Evolutionary conservation across 2,888 invertebrate species (phyloP), one percentile per base, ranked within the genome.

Genomic region (Amphipyra berbera): DNA sequence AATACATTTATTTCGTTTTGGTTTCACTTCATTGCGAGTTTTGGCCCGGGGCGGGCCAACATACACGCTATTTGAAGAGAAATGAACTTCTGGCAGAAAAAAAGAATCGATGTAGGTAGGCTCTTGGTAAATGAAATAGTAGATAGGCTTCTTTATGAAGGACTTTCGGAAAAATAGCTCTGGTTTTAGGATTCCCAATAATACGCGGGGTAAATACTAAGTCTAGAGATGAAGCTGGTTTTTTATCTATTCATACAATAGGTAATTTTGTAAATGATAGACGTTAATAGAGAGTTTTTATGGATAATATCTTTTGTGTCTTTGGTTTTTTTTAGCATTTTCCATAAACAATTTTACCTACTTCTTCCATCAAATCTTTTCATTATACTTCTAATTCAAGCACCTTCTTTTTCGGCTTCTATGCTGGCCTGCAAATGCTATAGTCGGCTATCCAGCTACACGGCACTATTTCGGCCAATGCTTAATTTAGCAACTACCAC

Each of bases 21-120:
- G 73, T 82, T 80, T 73, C 68, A 69, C 78, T 83, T 69, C 82
- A 84, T 75, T 78, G 82, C 80, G 50, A 61, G 64, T 57, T 66
- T 45, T 56, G 56, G 65, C 71, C 65, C 40, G 57, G 41, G 53
- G 68, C 71, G 41, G 47, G 15, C 44, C 54, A 35, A 52, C 53
- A 54, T 63, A 59, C 59, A 63, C 55, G 62, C 55, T 47, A 64
- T 69, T 70, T 59, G 52, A 58, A 55, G 50, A 66, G 73, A 61
- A 81, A 84, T 82, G 79, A 73, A 82, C 69, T 76, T 56, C 52
- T 66, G 48, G 57, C 63, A 47, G 60, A 65, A 59, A 72, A 70
- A 78, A 76, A 76, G 69, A 69, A 58, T 68, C 73, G 65, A 63
- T 71, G 55, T 37, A 65, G 56, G 66, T 64, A 68, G 57, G 64